Evolutionary conservation across 2,797 vertebrate species (phyloP), one percentile per base, ranked within the genome.

Genomic region (Pogoniulus pusillus): DNA sequence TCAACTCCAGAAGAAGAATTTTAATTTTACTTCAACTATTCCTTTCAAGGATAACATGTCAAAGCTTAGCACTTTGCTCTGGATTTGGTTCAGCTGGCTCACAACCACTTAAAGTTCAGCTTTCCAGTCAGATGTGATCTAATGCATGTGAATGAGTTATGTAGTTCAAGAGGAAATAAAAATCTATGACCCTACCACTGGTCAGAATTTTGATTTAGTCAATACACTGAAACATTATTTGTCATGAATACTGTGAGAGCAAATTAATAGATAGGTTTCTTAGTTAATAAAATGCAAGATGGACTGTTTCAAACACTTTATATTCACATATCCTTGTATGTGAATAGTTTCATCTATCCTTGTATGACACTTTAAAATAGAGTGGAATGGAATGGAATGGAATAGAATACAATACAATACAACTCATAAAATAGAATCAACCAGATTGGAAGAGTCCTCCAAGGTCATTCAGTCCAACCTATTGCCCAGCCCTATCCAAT

Each of bases 21-120:
- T 92, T 88, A 89, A 85, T 95, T 96, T 95, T 87, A 87, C 95
- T 97, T 94, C 80, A 92, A 66, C 14, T 7, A 87, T 39, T 81
- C 82, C 91, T 96, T 96, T 92, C 71, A 94, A 96, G 62, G 34
- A 27, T 86, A 94, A 86, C 60, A 45, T 86, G 70, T 90, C 64
- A 94, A 82, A 96, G 43, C 29, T 94, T 91, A 93, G 55, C 54
- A 90, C 63, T 94, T 95, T 75, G 51, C 62, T 86, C 69, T 93
- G 77, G 87, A 90, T 93, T 89, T 60, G 75, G 45, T 90, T 94
- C 87, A 95, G 72, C 43, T 82, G 82, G 80, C 77, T 68, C 35
- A 45, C 10, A 93, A 65, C 47, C 93, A 91, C 73, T 83, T 83
- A 60, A 70, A 92, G 30, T 75, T 54, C 58, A 57, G 35, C 86